These are phyloP conservation scores for Leucophenga montana DNA, from an alignment of 2,888 invertebrate genomes.

Conservation along the genomic window DNA sequence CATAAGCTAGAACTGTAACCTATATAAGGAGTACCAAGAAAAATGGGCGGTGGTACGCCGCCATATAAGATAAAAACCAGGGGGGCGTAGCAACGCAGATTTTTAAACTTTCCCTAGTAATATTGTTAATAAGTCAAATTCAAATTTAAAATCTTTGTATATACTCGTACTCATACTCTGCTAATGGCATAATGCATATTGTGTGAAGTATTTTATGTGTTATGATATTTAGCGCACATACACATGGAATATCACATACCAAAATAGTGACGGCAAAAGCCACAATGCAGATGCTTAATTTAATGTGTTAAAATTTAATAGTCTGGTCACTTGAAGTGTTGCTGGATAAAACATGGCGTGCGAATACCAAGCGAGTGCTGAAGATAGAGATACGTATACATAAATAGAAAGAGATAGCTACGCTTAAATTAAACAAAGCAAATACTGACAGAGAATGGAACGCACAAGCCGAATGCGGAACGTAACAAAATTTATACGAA, in stretches of 20 bases:
- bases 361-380: too few relatives aligned
- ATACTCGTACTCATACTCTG: too few relatives aligned
- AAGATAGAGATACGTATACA: neutral
- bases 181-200: neutral
- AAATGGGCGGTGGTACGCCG: too few relatives aligned
- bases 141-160: too few relatives aligned
- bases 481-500: neutral
- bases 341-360: too few relatives aligned
- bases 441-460: neutral
- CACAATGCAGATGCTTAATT: neutral
- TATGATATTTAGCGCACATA: neutral
- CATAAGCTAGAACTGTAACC: too few relatives aligned
- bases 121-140: too few relatives aligned
- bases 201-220: neutral
- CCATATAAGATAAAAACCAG: too few relatives aligned
- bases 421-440: neutral
- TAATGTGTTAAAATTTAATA: constrained; percentile 17
- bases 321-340: neutral
- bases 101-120: too few relatives aligned
- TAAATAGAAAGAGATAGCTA: neutral
- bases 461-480: neutral
- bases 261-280: neutral
- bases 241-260: neutral
- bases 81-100: too few relatives aligned
- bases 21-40: too few relatives aligned